Evolutionary conservation across 92 coral and sea anemone species (phyloP).

Genomic region (Ricordea florida): DNA sequence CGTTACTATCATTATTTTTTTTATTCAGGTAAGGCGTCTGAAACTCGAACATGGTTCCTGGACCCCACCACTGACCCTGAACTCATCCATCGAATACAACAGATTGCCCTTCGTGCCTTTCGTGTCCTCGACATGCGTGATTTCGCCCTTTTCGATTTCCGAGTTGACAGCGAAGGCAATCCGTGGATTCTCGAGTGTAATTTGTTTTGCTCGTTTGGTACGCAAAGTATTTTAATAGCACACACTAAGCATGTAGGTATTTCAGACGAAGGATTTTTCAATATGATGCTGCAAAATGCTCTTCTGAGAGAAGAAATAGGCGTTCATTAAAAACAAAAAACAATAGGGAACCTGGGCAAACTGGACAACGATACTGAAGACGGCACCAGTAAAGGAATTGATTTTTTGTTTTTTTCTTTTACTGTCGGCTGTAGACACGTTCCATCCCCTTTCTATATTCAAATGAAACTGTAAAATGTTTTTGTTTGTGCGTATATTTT

Average conservation of each 20-base stretch:
- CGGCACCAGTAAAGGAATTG: too few relatives aligned
- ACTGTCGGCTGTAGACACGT: too few relatives aligned
- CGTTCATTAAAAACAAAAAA: too few relatives aligned
- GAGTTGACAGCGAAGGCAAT: constrained; percentile 2
- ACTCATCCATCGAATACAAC: constrained; percentile 5
- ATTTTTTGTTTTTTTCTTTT: too few relatives aligned
- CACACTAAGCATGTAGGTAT: background rate
- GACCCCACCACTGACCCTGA: background rate
- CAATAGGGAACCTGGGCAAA: too few relatives aligned
- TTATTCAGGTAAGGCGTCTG: background rate
- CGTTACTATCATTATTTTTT: too few relatives aligned
- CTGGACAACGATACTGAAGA: too few relatives aligned
- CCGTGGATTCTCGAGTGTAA: constrained; percentile 12
- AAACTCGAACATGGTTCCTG: background rate
- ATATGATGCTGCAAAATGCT: constrained; percentile 3
- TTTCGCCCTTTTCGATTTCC: constrained; percentile 9
- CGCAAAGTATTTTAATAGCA: background rate
- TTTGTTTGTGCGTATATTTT: too few relatives aligned
- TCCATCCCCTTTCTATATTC: too few relatives aligned
- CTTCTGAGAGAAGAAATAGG: background rate
- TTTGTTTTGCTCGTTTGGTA: constrained; percentile 11
- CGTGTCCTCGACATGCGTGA: background rate
- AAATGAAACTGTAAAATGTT: too few relatives aligned
- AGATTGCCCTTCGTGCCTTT: background rate
- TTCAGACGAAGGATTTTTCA: constrained; percentile 1